Evolutionary conservation across 23 tunicate species (phyloP).

Genomic region (Trididemnum nubilum): DNA sequence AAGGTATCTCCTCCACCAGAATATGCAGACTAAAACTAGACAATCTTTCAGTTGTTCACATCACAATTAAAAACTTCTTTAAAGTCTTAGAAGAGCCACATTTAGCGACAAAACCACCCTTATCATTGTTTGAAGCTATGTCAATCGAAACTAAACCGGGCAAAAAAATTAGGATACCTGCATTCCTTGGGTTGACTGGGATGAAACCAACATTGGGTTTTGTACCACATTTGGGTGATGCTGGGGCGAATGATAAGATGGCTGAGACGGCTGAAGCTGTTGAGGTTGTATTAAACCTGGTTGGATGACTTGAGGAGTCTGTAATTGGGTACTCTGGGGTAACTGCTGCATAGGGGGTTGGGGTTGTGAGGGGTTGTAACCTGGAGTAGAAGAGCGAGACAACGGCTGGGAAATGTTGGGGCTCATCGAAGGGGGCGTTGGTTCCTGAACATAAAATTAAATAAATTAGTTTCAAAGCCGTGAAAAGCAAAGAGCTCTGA

Average conservation of each 20-base stretch:
- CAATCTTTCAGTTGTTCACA: no score
- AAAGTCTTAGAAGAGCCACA: no score
- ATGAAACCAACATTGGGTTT: neutral
- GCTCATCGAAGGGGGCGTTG: neutral
- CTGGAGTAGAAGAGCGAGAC: conserved; percentile 21
- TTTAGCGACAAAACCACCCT: no score
- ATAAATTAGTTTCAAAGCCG: no score
- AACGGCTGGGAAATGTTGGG: conserved; percentile 10
- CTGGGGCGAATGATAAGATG: neutral
- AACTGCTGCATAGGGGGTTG: neutral
- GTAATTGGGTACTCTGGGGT: conserved; percentile 7
- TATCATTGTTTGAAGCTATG: no score
- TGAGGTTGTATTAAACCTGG: neutral
- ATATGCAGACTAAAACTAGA: no score
- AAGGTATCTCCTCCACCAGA: no score
- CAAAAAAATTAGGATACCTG: no score
- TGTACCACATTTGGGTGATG: conserved; percentile 7
- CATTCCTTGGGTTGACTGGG: neutral
- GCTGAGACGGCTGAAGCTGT: neutral
- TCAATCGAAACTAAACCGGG: no score
- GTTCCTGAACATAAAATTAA: conserved; percentile 1
- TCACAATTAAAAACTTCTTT: no score
- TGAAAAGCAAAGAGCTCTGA: no score
- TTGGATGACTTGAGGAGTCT: conserved; percentile 7
- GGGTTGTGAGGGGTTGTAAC: conserved; percentile 8